phyloP scores from a whole-genome alignment of 2,888 invertebrate species.

The Eupelmus urozonus region DNA sequence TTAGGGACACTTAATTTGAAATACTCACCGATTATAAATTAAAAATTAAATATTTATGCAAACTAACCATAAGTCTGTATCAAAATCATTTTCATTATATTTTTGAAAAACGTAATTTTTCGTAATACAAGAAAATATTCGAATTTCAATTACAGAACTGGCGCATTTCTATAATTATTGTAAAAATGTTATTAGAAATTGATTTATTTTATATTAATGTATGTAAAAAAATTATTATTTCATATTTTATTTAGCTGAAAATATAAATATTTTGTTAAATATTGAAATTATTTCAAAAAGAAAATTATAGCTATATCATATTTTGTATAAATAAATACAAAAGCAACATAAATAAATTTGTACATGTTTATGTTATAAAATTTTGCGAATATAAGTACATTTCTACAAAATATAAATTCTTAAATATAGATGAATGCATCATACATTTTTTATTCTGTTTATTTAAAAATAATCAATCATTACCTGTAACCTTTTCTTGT shows the following conservation, averaged over 20 bases:
- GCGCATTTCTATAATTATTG: not conserved
- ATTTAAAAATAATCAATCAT: not conserved
- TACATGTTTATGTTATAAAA: slow-evolving; percentile 26
- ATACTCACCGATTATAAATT: too few relatives aligned
- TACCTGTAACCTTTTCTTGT: not conserved
- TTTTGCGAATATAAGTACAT: not conserved
- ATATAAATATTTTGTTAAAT: not conserved
- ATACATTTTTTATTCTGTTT: slow-evolving; percentile 4
- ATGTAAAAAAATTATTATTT: not conserved
- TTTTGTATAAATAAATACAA: slow-evolving; percentile 7
- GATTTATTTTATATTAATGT: not conserved
- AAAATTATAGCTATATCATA: slow-evolving; percentile 7
- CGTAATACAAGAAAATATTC: too few relatives aligned
- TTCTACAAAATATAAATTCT: not conserved
- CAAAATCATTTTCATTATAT: too few relatives aligned
- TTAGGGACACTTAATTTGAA: too few relatives aligned
- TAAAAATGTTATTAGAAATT: not conserved
- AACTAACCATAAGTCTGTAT: too few relatives aligned
- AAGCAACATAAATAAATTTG: slow-evolving; percentile 5
- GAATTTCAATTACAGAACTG: too few relatives aligned
- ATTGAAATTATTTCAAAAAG: not conserved
- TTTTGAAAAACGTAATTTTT: too few relatives aligned
- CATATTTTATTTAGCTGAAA: not conserved
- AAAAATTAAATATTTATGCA: too few relatives aligned
- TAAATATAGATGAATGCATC: not conserved